Evolutionary conservation across 2,797 vertebrate genomes (phyloP).

Genomic region (Periophthalmus magnuspinnatus): DNA sequence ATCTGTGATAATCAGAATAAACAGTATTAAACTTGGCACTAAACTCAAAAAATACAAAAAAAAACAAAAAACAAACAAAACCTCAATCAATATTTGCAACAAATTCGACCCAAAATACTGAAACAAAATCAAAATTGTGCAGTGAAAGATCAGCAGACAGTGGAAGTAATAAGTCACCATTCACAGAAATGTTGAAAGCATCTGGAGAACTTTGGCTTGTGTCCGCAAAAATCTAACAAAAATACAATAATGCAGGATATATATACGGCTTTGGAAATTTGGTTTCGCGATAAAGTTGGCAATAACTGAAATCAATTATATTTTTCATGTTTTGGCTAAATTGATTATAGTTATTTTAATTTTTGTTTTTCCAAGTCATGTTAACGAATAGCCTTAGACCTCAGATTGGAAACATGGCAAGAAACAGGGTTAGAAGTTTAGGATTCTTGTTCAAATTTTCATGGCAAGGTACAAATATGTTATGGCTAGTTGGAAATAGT

Average conservation of each 20-base stretch:
- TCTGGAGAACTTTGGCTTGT: slow-evolving; percentile 3
- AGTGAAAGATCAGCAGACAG: not conserved
- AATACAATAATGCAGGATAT: not conserved
- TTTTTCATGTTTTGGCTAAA: no score
- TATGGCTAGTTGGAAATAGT: not conserved
- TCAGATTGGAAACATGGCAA: no score
- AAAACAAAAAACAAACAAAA: not conserved
- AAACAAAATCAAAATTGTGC: not conserved
- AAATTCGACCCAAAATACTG: slow-evolving; percentile 2
- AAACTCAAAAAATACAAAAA: not conserved
- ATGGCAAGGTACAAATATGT: not conserved
- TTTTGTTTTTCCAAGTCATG: not conserved
- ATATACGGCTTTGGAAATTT: no score
- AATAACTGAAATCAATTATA: no score
- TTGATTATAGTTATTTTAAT: no score
- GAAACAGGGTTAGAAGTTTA: not conserved
- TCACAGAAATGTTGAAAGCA: not conserved
- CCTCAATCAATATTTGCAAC: slow-evolving; percentile 2
- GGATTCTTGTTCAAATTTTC: not conserved
- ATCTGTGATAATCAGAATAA: slow-evolving; percentile 16
- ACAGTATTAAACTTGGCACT: slow-evolving; percentile 36
- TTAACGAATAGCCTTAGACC: not conserved
- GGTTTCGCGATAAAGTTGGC: no score
- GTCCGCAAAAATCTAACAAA: not conserved
- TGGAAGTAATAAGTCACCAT: not conserved